phyloP scores from a whole-genome alignment of 2,797 vertebrate species.

The Synaphobranchus kaupii region DNA sequence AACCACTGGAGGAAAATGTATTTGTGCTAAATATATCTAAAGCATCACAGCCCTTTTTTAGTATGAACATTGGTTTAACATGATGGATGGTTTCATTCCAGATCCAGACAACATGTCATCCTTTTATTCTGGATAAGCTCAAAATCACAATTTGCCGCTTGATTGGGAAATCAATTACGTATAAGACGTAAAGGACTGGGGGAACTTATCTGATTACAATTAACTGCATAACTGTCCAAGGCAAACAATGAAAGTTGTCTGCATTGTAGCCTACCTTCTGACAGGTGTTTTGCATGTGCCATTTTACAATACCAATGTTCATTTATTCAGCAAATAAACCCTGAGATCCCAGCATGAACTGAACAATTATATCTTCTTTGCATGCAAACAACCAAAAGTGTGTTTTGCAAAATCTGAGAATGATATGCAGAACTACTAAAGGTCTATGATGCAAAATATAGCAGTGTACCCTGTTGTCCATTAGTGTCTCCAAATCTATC shows the following conservation, averaged over 20 bases:
- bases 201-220: not conserved
- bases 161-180: slow-evolving; percentile 11
- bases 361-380: not conserved
- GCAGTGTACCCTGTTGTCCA: too few species aligned
- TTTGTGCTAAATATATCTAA: not conserved
- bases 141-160: slow-evolving; percentile 2
- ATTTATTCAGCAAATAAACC: not conserved
- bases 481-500: too few species aligned
- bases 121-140: not conserved
- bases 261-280: not conserved
- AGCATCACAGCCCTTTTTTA: not conserved
- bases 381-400: not conserved
- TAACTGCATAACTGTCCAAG: not conserved
- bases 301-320: not conserved
- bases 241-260: not conserved
- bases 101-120: not conserved
- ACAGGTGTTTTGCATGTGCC: not conserved
- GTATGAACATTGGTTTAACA: not conserved
- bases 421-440: too few species aligned
- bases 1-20: not conserved
- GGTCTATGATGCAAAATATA: too few species aligned
- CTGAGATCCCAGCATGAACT: not conserved
- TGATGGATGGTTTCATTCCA: not conserved
- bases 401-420: too few species aligned
- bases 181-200: not conserved